phyloP scores from a whole-genome alignment of 2,113 vertebrate genomes.

The Callorhinus ursinus region DNA sequence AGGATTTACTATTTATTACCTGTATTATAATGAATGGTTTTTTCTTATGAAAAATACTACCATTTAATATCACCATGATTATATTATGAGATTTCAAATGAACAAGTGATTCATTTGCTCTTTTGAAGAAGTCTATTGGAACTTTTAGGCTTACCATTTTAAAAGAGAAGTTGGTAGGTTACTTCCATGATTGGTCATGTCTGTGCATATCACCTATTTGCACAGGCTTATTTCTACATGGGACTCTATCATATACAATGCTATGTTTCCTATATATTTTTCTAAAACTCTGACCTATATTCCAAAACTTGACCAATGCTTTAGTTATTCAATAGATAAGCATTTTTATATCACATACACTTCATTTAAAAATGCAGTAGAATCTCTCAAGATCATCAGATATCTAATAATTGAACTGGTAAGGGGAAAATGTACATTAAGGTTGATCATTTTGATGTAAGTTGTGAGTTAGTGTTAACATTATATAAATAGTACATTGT shows the following conservation, averaged over 20 bases:
- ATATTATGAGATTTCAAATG: background rate
- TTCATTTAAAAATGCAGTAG: background rate
- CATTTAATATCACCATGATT: background rate
- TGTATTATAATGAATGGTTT: background rate
- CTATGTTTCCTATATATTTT: background rate
- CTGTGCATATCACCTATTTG: background rate
- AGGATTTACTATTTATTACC: constrained; percentile 38
- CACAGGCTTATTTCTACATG: background rate
- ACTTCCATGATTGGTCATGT: background rate
- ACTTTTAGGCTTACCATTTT: background rate
- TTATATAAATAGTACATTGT: constrained; percentile 76
- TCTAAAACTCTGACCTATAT: constrained; percentile 7
- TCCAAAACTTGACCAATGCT: background rate
- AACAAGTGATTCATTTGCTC: background rate
- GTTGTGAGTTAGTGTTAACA: constrained; percentile 62
- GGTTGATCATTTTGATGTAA: constrained; percentile 54
- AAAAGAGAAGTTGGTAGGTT: background rate
- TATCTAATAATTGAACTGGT: constrained; percentile 48
- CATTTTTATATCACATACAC: background rate
- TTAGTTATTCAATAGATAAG: background rate
- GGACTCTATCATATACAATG: background rate
- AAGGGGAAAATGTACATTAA: constrained; percentile 48
- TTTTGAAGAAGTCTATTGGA: background rate
- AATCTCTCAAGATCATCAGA: constrained; percentile 7
- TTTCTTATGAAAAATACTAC: background rate